A percentile compares a stretch with the other conserved stretches of the same genome.
phyloP scores from a whole-genome alignment of 1,140 invertebrate genomes.

The Zaprionus vittiger region DNA sequence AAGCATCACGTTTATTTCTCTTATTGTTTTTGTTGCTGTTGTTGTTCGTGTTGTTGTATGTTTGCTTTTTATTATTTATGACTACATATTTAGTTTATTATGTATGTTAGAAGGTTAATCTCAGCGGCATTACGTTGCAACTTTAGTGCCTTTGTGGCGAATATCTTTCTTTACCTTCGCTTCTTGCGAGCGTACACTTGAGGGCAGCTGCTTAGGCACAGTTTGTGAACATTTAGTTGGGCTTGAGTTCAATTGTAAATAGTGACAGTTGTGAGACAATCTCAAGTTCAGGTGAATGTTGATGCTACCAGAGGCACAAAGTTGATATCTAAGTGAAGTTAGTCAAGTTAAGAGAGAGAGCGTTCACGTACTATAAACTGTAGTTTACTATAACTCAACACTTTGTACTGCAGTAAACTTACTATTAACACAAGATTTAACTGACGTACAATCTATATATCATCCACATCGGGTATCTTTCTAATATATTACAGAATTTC shows the following conservation, averaged over 20 bases:
- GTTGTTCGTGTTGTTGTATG: conserved; percentile 8
- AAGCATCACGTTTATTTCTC: conserved; percentile 44
- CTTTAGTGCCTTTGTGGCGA: conserved; percentile 51
- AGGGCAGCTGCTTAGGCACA: conserved; percentile 6
- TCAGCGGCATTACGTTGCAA: conserved; percentile 74
- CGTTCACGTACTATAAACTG: neutral
- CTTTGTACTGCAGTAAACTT: too few relatives aligned
- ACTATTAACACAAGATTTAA: too few relatives aligned
- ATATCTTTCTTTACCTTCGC: conserved; percentile 43
- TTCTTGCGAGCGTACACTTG: conserved; percentile 18
- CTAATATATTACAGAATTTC: too few relatives aligned
- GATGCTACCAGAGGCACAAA: neutral
- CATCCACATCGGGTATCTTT: too few relatives aligned
- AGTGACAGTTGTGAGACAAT: neutral
- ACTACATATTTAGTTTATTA: conserved; percentile 64
- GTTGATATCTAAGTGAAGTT: neutral
- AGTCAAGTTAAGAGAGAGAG: neutral
- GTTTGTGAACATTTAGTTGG: neutral
- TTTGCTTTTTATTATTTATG: conserved; percentile 46
- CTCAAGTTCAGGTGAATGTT: neutral
- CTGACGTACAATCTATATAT: too few relatives aligned
- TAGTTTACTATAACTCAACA: too few relatives aligned
- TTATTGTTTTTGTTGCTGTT: conserved; percentile 1
- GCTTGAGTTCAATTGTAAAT: neutral
- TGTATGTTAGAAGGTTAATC: conserved; percentile 81